Base-by-base conservation (phyloP, 2,797 vertebrate species). In the Cyclura pinguis region DNA sequence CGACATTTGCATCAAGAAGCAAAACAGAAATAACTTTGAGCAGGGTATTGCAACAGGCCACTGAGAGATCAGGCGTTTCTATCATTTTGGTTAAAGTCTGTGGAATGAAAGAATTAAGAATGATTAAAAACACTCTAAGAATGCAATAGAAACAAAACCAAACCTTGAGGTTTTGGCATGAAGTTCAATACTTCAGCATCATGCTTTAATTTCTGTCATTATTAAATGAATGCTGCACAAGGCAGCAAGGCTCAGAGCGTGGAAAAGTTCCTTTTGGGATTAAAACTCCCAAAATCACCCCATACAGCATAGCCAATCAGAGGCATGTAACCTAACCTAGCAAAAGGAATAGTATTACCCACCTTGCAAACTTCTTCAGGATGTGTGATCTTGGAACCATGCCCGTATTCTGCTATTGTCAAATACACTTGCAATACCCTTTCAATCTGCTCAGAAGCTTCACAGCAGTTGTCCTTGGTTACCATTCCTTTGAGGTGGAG, bases 291-390 rank as follows among this genome's bases (percentile, higher is more conserved):
- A 62, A 62, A 69, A 69, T 32, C 6, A 14, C 14, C 38, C 64
- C 90, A 72, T 67, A 35, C 29, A 62, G 59, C 67, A 69, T 13
- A 69, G 29, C 27, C 29, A 69, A 2, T 32, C 27, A 81, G 35
- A 80, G 88, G 87, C 76, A 88, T n/a, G 0, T 3, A 3, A 24
- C 3, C 77, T 2, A 12, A 59, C 24, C 14, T 32, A 85, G 16
- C 47, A 67, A 8, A 78, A 88, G 2, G 0, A 24, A 90, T 2
- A 22, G 13, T 50, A 14, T 89, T 55, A 91, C 97, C 84, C 94
- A 99, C 99, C 98, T 97, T 96, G 96, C 98, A 99, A 59, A 98
- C 95, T 0, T 95, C 95, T 92, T 98, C 97, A 0, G 99, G 98
- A 42, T 96, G 91, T n/a, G 98, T 97, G 93, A 99, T 92, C 96